Percentiles rank a stretch among this genome's conserved stretches.
phyloP scores from a whole-genome alignment of 2,888 invertebrate genomes.

The Pseudococcus jackbeardsleyi region DNA sequence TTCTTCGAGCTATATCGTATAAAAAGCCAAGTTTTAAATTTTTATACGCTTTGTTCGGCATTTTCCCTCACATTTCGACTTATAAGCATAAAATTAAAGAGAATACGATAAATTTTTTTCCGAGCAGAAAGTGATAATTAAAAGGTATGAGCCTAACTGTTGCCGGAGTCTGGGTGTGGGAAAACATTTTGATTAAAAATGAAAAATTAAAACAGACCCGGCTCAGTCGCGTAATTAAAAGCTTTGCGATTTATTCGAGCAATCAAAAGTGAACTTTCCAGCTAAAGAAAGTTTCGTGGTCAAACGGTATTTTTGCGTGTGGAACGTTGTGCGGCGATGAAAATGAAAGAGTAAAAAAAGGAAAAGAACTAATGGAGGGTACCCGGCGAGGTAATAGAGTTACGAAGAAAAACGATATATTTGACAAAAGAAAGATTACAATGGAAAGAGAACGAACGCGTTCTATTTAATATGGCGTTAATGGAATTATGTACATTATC shows the following conservation, averaged over 20 bases:
- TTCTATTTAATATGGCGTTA: slow-evolving; percentile 49
- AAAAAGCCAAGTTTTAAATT: not conserved
- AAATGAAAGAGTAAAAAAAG: not conserved
- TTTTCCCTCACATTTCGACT: not conserved
- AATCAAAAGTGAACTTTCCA: slow-evolving; percentile 31
- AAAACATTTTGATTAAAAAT: slow-evolving; percentile 36
- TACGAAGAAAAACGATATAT: slow-evolving; percentile 55
- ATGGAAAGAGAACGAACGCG: slow-evolving; percentile 24
- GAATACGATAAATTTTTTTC: slow-evolving; percentile 7
- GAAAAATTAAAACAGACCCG: slow-evolving; percentile 24
- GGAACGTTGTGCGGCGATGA: not conserved
- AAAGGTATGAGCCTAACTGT: not conserved
- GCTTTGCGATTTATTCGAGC: slow-evolving; percentile 43
- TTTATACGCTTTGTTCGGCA: slow-evolving; percentile 36
- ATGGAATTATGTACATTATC: slow-evolving; percentile 54
- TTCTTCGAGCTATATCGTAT: not conserved
- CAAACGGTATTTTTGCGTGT: not conserved
- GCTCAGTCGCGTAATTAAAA: slow-evolving; percentile 40
- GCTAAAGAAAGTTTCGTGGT: slow-evolving; percentile 36
- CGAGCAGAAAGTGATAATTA: slow-evolving; percentile 11
- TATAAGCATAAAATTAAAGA: slow-evolving; percentile 42
- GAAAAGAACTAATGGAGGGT: slow-evolving; percentile 6
- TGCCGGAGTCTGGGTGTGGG: not conserved
- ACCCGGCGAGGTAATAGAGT: slow-evolving; percentile 42
- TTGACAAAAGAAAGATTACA: slow-evolving; percentile 53